Base-by-base conservation (phyloP, 2,888 invertebrate genomes). In the Prenolepis imparis region DNA sequence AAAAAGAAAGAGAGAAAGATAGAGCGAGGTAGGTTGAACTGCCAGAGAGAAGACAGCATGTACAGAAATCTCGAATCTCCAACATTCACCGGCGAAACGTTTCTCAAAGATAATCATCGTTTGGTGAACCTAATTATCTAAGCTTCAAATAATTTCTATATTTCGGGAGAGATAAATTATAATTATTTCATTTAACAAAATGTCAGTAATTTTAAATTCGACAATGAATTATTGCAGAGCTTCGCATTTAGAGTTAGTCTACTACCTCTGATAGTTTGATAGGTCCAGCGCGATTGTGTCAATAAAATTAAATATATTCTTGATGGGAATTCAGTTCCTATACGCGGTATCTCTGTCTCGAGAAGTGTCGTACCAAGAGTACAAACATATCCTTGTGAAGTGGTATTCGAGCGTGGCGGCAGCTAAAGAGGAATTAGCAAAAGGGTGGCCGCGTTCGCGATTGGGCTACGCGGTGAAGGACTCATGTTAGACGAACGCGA, bases 361-460 rank as follows among this genome's bases (percentile, higher is more conserved):
- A 61, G 44, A 44, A 78, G 59, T 59, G 36, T 36, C 24, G 18
- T 36, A 48, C 15, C 41, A 6, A 32, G 44, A 78, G 21, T 39
- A 55, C 68, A 68, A 67, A 63, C 18, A 39, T 36, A 41, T 78
- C 85, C 88, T 86, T 85, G 87, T 88, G 86, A 83, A 86, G 85
- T 86, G 88, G 86, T 82, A 87, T 86, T 81, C 82, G 85, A 87
- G 87, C 84, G 84, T 83, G 82, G 66, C 72, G 72, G 82, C 72
- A 86, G 82, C 84, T 77, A 82, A 84, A 89, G 86, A 83, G 84
- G 88, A 67, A 75, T 90, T 77, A 78, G 63, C 77, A 68, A 87
- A 90, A 86, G 88, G 87, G 90, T 84, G 87, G 84, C 70, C 55
- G 87, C 80, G 84, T 66, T 84, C 85, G 82, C 85, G 84, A 86